Conservation (phyloP, 2,113 vertebrate species). For the Ptyas mucosa region DNA sequence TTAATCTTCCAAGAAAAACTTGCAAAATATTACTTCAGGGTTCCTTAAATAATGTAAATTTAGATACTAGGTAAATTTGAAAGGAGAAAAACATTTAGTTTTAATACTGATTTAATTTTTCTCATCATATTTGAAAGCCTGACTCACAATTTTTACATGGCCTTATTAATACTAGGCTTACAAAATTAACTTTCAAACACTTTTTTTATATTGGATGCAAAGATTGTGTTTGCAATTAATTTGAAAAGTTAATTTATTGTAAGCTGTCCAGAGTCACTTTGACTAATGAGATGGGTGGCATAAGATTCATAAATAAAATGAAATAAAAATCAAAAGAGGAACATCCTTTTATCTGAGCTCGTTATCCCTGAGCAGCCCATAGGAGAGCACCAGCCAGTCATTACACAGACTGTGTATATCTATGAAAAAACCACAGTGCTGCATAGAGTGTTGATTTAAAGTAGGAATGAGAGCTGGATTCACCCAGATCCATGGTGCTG, state of each 20-base stretch:
- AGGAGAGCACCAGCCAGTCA: not conserved
- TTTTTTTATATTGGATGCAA: not conserved
- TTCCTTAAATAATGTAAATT: not conserved
- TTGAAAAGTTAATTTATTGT: not conserved
- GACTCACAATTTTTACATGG: not conserved
- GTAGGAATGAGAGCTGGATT: not conserved
- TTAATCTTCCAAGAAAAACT: slow-evolving; percentile 1
- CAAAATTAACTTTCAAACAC: not conserved
- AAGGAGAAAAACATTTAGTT: not conserved
- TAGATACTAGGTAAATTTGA: not conserved
- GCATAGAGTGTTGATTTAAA: not conserved
- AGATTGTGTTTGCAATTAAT: not conserved
- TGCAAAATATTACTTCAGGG: not conserved
- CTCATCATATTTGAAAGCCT: slow-evolving; percentile 12
- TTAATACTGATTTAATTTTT: not conserved
- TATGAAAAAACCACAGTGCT: not conserved
- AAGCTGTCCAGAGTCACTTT: not conserved
- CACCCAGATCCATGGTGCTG: not conserved
- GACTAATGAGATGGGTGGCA: not conserved
- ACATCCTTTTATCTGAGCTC: not conserved
- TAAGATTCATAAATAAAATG: not conserved
- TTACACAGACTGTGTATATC: not conserved
- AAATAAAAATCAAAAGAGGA: not conserved
- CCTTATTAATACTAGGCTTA: slow-evolving; percentile 1
- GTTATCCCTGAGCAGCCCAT: not conserved